Evolutionary conservation across 2,113 vertebrate species (phyloP).

Genomic region (Steatornis caripensis): DNA sequence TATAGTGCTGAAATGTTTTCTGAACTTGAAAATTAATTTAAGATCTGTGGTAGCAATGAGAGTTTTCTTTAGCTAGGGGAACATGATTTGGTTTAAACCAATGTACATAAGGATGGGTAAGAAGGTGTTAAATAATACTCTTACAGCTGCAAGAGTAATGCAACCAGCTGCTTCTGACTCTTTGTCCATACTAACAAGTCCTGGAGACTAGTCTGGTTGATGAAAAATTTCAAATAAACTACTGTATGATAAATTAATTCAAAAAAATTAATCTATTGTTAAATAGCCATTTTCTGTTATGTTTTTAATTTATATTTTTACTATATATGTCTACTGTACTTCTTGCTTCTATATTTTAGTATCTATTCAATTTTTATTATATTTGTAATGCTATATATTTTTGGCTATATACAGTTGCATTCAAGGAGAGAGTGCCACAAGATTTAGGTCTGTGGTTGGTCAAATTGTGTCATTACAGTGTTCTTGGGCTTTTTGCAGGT

Average conservation of each 20-base stretch:
- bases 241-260: neutral
- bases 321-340: neutral
- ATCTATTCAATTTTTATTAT: neutral
- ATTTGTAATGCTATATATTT: neutral
- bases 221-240: neutral
- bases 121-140: neutral
- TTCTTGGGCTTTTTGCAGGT: conserved; percentile 71
- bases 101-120: neutral
- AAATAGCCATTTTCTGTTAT: neutral
- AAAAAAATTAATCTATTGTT: neutral
- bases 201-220: neutral
- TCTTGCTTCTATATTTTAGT: too few relatives aligned
- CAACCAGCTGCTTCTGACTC: neutral
- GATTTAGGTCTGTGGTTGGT: neutral
- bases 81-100: neutral
- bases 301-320: neutral
- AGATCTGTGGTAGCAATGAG: neutral
- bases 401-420: neutral
- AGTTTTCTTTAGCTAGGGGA: neutral
- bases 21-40: neutral
- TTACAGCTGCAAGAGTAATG: neutral
- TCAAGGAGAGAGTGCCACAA: neutral
- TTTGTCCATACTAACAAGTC: neutral
- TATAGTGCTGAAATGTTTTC: neutral
- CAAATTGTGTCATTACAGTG: neutral